Percentiles rank a stretch among this genome's conserved stretches.
These are phyloP conservation scores for Cerastis rubricosa DNA, from an alignment of 2,888 invertebrate genomes.

Conservation along the genomic window DNA sequence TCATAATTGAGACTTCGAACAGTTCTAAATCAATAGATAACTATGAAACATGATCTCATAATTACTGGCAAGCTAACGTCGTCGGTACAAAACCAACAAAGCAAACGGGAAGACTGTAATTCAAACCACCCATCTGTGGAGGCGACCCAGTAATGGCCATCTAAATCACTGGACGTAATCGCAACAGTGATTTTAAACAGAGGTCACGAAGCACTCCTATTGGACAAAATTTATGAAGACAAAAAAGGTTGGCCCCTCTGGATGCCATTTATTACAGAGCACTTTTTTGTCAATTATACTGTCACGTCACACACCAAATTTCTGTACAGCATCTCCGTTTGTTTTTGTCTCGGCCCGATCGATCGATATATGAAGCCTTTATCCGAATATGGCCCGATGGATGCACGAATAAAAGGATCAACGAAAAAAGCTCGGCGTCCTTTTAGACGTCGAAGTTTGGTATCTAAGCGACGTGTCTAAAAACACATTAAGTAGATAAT, in stretches of 20 bases:
- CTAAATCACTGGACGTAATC: constrained; percentile 88
- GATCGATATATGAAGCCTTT: constrained; percentile 68
- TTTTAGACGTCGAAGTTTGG: constrained; percentile 68
- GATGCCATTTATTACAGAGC: constrained; percentile 78
- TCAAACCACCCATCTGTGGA: constrained; percentile 85
- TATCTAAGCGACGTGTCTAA: constrained; percentile 82
- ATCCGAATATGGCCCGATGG: constrained; percentile 70
- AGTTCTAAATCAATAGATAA: constrained; percentile 88
- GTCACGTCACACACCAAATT: constrained; percentile 77
- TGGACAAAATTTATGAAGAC: constrained; percentile 83
- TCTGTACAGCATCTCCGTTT: constrained; percentile 71
- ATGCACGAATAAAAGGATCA: constrained; percentile 68
- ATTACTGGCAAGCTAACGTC: constrained; percentile 83
- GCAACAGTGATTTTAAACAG: constrained; percentile 86
- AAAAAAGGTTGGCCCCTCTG: constrained; percentile 79
- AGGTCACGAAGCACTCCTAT: constrained; percentile 87
- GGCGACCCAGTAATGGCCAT: constrained; percentile 85
- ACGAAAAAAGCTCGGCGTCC: constrained; percentile 70
- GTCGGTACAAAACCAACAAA: constrained; percentile 86
- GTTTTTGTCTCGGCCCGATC: constrained; percentile 72
- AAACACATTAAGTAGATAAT: constrained; percentile 79
- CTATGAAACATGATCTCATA: constrained; percentile 89
- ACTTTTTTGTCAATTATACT: constrained; percentile 81
- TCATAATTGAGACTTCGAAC: constrained; percentile 87
- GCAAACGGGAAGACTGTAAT: constrained; percentile 86